Percentiles rank a stretch among this genome's conserved stretches.
Evolutionary conservation across 2,113 vertebrate genomes (phyloP).

Genomic region (Pelodiscus sinensis): DNA sequence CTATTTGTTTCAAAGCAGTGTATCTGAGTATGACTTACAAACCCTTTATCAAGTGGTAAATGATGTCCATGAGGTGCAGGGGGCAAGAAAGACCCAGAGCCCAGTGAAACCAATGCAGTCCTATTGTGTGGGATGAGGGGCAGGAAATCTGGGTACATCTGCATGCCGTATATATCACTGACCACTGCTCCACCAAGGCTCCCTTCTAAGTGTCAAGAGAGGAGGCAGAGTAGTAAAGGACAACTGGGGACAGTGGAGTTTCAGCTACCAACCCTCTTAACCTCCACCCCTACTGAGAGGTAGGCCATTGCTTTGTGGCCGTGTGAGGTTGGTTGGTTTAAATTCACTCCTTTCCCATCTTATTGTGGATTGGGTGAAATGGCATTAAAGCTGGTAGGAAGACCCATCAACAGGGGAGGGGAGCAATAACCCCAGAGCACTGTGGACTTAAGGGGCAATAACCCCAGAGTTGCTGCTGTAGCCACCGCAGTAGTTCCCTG

Average conservation of each 20-base stretch:
- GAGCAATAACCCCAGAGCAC: too few relatives aligned
- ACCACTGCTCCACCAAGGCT: accelerated
- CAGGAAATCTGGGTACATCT: neutral
- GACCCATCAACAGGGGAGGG: too few relatives aligned
- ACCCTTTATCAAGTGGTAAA: accelerated
- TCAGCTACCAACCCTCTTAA: accelerated
- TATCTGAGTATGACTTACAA: accelerated
- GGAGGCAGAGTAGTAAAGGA: neutral
- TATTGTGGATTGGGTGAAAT: neutral
- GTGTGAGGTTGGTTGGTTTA: neutral
- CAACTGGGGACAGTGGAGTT: neutral
- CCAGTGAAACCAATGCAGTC: accelerated
- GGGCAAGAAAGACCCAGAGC: accelerated
- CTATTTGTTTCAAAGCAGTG: accelerated
- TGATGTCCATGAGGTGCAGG: accelerated
- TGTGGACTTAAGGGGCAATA: too few relatives aligned
- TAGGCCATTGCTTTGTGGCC: accelerated
- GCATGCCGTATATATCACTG: accelerated
- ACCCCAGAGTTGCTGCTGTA: too few relatives aligned
- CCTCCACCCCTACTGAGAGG: accelerated
- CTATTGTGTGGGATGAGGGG: accelerated
- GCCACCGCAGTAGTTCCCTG: too few relatives aligned
- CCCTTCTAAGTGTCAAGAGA: neutral
- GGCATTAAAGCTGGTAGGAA: neutral
- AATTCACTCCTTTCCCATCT: neutral